Evolutionary conservation across 2,888 invertebrate species (phyloP).

Genomic region (Mythimna lalbum): DNA sequence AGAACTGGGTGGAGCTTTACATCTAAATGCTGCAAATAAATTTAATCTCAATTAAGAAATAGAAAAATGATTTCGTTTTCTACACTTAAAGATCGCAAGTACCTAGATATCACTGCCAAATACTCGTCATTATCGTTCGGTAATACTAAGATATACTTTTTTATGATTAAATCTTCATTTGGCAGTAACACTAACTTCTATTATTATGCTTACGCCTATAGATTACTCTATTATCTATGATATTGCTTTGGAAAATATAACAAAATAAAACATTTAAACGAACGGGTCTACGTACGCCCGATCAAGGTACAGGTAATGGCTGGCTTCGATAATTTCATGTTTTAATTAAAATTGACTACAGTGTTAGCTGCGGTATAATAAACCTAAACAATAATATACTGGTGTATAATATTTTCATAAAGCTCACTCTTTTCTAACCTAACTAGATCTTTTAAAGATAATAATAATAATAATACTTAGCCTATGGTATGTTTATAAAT

Average conservation of each 20-base stretch:
- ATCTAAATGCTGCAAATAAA: slow-evolving; percentile 86
- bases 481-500: slow-evolving; percentile 91
- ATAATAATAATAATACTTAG: slow-evolving; percentile 85
- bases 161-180: slow-evolving; percentile 74
- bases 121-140: slow-evolving; percentile 72
- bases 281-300: slow-evolving; percentile 69
- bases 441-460: slow-evolving; percentile 89
- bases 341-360: slow-evolving; percentile 80
- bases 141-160: slow-evolving; percentile 74
- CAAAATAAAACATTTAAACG: slow-evolving; percentile 81
- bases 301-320: slow-evolving; percentile 86
- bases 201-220: slow-evolving; percentile 85
- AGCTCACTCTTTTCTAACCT: slow-evolving; percentile 89
- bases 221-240: slow-evolving; percentile 79
- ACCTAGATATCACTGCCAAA: slow-evolving; percentile 82
- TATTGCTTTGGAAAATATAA: slow-evolving; percentile 89
- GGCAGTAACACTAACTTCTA: slow-evolving; percentile 85
- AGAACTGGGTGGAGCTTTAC: slow-evolving; percentile 63
- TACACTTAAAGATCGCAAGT: slow-evolving; percentile 72
- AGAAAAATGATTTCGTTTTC: slow-evolving; percentile 65
- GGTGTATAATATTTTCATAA: slow-evolving; percentile 84
- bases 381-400: slow-evolving; percentile 81
- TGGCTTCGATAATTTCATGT: slow-evolving; percentile 82
- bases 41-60: slow-evolving; percentile 77
- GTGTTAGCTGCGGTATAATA: slow-evolving; percentile 76